A percentile compares a stretch with the other conserved stretches of the same genome.
These are phyloP conservation scores for Didymodactylos carnosus DNA, from an alignment of 2,888 invertebrate genomes.

Conservation along the genomic window DNA sequence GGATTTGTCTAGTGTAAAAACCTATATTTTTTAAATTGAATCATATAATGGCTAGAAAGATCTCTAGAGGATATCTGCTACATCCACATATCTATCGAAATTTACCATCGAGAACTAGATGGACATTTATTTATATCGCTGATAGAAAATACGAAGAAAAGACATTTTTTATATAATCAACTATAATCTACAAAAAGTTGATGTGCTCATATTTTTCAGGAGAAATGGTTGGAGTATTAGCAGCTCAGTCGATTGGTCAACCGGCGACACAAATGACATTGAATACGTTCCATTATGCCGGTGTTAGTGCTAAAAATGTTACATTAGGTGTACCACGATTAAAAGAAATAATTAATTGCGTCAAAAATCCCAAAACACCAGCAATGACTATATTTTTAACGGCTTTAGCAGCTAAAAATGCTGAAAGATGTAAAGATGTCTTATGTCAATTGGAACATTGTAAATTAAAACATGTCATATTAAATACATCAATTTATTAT, in stretches of 20 bases:
- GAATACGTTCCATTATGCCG: constrained; percentile 99
- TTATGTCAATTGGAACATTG: constrained; percentile 91
- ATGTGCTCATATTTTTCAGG: no score
- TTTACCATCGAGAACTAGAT: no score
- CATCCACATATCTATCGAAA: no score
- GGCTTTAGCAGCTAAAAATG: constrained; percentile 87
- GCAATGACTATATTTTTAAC: constrained; percentile 90
- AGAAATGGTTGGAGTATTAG: constrained; percentile 99
- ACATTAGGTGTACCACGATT: constrained; percentile 93
- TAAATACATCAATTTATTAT: constrained; percentile 89
- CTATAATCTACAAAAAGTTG: no score
- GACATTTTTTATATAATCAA: no score
- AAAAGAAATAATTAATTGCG: constrained; percentile 82
- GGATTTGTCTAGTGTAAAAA: no score
- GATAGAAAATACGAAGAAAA: no score
- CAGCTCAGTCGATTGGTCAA: constrained; percentile 93
- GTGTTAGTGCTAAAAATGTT: constrained; percentile 99
- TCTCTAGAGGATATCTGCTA: no score
- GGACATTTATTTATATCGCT: no score
- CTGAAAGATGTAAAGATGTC: constrained; percentile 96
- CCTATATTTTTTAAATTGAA: no score
- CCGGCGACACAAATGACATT: constrained; percentile 95
- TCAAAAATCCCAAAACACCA: constrained; percentile 94
- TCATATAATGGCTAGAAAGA: no score
- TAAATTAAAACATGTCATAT: constrained; percentile 77